Evolutionary conservation across 2,113 vertebrate species (phyloP).

Genomic region (Lates calcarifer): DNA sequence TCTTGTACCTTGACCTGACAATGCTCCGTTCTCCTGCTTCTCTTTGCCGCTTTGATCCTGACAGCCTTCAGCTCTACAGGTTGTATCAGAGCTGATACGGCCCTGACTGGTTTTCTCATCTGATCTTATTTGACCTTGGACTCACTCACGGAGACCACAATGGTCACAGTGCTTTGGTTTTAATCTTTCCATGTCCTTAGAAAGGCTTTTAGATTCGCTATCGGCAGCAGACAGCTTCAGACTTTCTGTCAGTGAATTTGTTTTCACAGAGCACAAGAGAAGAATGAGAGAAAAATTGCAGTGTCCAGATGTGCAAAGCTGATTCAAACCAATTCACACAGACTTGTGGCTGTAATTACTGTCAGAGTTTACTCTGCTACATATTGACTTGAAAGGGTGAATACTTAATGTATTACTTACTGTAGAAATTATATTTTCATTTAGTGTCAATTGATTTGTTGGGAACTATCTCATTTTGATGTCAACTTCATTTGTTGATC

Average conservation of each 20-base stretch:
- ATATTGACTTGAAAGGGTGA: neutral
- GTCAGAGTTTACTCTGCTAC: neutral
- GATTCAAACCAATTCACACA: conserved; percentile 21
- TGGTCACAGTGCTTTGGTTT: conserved; percentile 43
- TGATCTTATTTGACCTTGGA: conserved; percentile 54
- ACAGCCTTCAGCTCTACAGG: conserved; percentile 34
- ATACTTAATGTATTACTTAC: no score
- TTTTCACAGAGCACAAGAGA: conserved; percentile 29
- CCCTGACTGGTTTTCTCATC: conserved; percentile 35
- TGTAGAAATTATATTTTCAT: neutral
- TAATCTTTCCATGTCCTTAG: conserved; percentile 52
- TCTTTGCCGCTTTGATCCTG: conserved; percentile 8
- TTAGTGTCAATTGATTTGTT: neutral
- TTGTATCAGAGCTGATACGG: conserved; percentile 38
- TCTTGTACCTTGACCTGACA: conserved; percentile 15
- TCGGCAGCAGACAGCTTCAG: conserved; percentile 34
- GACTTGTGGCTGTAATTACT: conserved; percentile 26
- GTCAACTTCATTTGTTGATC: neutral
- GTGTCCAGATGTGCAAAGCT: conserved; percentile 50
- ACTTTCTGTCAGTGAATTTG: conserved; percentile 25
- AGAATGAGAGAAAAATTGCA: conserved; percentile 23
- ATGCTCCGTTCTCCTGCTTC: neutral
- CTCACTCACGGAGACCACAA: conserved; percentile 23
- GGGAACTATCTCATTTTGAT: neutral
- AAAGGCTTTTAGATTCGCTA: conserved; percentile 51